Evolutionary conservation across 2,888 invertebrate species (phyloP), one percentile per base, ranked within the genome.

Genomic region (Ichneumoninae sp.): DNA sequence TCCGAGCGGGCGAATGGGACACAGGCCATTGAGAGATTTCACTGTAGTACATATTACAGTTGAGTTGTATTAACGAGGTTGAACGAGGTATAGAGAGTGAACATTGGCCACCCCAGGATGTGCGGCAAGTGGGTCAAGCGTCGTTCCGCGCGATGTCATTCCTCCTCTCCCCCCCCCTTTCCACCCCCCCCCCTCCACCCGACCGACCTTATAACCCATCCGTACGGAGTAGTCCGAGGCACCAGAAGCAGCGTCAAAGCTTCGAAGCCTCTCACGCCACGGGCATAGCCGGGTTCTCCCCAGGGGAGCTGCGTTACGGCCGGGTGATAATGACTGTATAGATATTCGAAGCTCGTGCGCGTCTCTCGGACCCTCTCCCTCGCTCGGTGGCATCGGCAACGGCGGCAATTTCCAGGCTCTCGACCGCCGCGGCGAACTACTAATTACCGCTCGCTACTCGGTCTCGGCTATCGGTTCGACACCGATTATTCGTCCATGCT

Each of bases 261-360:
- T 65, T 65, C 75, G 7, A 22, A 60, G 44, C 26, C 60, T 44
- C 73, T 47, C 60, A 33, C 44, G 63, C 52, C 8, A n/a, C 19
- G n/a, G 52, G 19, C 52, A 19, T 44, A 4, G 16, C 4, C 0
- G 44, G 44, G 26, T 16, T 26, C 57, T 19, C 22, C 76, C 76
- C 65, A n/a, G 40, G 65, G 76, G 79, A 76, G 75, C 40, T 66
- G 63, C 75, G 83, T 83, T 76, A 83, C 75, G 83, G 75, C 40
- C 71, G 66, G 80, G 80, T 80, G 83, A 83, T 83, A 80, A 83
- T 76, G 75, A 76, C 83, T 83, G 75, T 83, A 83, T 83, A 83
- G 83, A 80, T 80, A 83, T 81, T 83, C 83, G 60, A 76, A 10
- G 33, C 73, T 63, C 69, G 47, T 68, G 22, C 65, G 30, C 26